Conservation (phyloP, 2,888 invertebrate genomes). For the Drosophila peninsularis region DNA sequence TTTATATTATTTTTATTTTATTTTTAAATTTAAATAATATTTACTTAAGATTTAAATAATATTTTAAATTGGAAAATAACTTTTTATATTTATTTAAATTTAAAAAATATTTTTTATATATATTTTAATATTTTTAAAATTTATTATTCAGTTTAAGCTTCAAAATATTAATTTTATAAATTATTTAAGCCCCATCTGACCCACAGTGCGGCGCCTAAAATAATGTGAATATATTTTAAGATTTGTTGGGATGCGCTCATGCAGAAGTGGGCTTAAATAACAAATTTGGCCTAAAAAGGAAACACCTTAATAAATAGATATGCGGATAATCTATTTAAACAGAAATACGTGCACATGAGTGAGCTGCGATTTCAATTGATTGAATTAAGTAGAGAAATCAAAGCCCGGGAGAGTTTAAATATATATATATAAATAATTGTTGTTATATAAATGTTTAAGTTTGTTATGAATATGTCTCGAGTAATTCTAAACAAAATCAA, state of each 20-base stretch:
- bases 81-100: neutral
- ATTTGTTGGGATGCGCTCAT: slow-evolving; percentile 6
- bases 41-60: no score
- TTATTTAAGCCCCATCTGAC: neutral
- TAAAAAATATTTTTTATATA: no score
- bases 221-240: slow-evolving; percentile 4
- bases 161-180: neutral
- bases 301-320: slow-evolving; percentile 15
- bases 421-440: slow-evolving; percentile 3
- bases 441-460: slow-evolving; percentile 13
- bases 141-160: neutral
- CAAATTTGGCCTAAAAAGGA: neutral
- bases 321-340: slow-evolving; percentile 17
- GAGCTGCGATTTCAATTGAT: slow-evolving; percentile 21
- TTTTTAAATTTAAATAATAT: no score
- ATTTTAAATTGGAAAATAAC: no score
- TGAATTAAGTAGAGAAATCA: slow-evolving; percentile 27
- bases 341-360: slow-evolving; percentile 16
- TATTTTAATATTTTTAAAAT: neutral
- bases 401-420: neutral
- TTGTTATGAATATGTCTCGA: slow-evolving; percentile 9
- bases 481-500: slow-evolving; percentile 17
- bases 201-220: neutral
- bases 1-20: no score
- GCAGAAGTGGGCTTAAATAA: slow-evolving; percentile 17